Evolutionary conservation across 2,888 invertebrate genomes (phyloP).

Genomic region (Holacanthella duospinosa): DNA sequence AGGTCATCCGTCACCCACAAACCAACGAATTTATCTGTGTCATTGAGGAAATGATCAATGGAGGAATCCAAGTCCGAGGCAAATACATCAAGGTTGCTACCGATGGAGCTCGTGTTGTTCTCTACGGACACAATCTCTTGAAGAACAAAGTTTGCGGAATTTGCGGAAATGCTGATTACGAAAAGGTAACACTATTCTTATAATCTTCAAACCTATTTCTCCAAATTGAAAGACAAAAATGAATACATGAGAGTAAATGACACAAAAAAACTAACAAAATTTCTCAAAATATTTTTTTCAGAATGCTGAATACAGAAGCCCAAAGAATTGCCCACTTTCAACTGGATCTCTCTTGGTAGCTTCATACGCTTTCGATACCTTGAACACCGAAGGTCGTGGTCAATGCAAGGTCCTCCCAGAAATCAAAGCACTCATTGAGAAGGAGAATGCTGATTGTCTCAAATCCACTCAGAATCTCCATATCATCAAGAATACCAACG

Average conservation of each 20-base stretch:
- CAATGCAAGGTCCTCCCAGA: conserved; percentile 25
- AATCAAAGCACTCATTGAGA: conserved; percentile 21
- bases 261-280: background rate
- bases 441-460: conserved; percentile 25
- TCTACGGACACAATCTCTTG: conserved; percentile 24
- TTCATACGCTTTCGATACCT: conserved; percentile 21
- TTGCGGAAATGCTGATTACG: conserved; percentile 23
- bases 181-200: conserved; percentile 3
- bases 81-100: conserved; percentile 28
- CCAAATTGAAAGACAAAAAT: no score
- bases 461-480: background rate
- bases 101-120: conserved; percentile 30
- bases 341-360: conserved; percentile 32
- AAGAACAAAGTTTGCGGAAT: conserved; percentile 35
- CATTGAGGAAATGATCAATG: conserved; percentile 27
- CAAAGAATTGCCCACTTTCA: conserved; percentile 32
- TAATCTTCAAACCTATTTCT: background rate
- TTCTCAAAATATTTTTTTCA: background rate
- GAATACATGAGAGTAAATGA: no score
- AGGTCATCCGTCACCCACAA: conserved; percentile 1
- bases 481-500: background rate
- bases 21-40: background rate
- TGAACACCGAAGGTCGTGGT: conserved; percentile 7
- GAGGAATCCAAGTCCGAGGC: conserved; percentile 33
- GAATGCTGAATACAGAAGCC: conserved; percentile 33